Evolutionary conservation across 1,140 invertebrate genomes (phyloP).

Genomic region (Uloborus diversus): DNA sequence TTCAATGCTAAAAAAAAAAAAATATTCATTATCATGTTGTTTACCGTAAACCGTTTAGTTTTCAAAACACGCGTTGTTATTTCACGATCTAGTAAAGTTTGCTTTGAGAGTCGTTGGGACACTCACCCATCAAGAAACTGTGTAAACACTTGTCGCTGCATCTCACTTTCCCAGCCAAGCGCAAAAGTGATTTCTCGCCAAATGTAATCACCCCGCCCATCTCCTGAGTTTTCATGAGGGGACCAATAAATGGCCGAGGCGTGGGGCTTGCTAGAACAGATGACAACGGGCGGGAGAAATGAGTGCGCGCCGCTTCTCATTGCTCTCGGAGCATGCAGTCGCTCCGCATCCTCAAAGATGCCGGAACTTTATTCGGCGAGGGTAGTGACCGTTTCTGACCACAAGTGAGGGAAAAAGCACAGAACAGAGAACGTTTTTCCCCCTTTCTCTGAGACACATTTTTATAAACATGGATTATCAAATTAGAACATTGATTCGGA

Average conservation of each 20-base stretch:
- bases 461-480: slow-evolving; percentile 37
- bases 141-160: slow-evolving; percentile 41
- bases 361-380: too few relatives aligned
- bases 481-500: background rate
- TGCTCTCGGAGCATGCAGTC: background rate
- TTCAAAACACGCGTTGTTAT: too few relatives aligned
- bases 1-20: too few relatives aligned
- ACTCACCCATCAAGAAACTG: slow-evolving; percentile 18
- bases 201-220: background rate
- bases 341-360: too few relatives aligned
- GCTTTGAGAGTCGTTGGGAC: too few relatives aligned
- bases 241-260: slow-evolving; percentile 45
- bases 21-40: too few relatives aligned
- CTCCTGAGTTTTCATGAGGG: slow-evolving; percentile 20
- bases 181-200: slow-evolving; percentile 1
- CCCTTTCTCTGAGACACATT: too few relatives aligned
- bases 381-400: too few relatives aligned
- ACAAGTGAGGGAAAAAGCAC: too few relatives aligned
- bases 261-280: slow-evolving; percentile 6
- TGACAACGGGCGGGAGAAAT: slow-evolving; percentile 29
- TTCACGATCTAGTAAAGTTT: too few relatives aligned
- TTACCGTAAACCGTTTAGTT: too few relatives aligned
- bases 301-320: slow-evolving; percentile 4
- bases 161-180: background rate
- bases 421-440: too few relatives aligned